Conservation (phyloP, 2,888 invertebrate genomes). For the Drosophila fulvimacula region DNA sequence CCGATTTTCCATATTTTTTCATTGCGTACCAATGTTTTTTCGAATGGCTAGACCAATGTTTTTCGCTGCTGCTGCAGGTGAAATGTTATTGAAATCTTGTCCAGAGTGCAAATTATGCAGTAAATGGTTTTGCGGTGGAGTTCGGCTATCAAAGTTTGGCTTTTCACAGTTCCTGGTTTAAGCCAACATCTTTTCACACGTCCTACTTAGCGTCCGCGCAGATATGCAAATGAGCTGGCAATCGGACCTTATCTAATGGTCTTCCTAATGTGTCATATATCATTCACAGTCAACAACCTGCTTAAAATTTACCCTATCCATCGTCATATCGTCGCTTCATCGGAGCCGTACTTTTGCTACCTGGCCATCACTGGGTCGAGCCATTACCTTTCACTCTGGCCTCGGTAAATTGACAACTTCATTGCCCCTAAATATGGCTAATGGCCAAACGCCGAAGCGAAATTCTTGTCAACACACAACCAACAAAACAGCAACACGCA, state of each 20-base stretch:
- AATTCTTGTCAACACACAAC: slow-evolving; percentile 61
- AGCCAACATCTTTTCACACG: slow-evolving; percentile 39
- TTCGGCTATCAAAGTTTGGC: background rate
- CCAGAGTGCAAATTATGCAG: slow-evolving; percentile 24
- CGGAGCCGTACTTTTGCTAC: slow-evolving; percentile 72
- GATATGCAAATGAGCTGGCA: slow-evolving; percentile 38
- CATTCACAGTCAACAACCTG: slow-evolving; percentile 12
- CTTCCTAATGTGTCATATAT: slow-evolving; percentile 33
- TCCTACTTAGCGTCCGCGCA: slow-evolving; percentile 24
- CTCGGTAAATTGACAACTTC: slow-evolving; percentile 71
- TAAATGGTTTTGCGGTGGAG: slow-evolving; percentile 27
- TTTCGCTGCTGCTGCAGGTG: slow-evolving; percentile 28
- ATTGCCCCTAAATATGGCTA: slow-evolving; percentile 77
- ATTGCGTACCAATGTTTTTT: slow-evolving; percentile 14
- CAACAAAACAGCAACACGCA: slow-evolving; percentile 3
- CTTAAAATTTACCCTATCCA: slow-evolving; percentile 46
- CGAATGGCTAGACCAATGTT: slow-evolving; percentile 24
- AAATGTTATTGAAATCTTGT: slow-evolving; percentile 23
- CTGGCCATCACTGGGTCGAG: slow-evolving; percentile 41
- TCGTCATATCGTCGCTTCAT: slow-evolving; percentile 34
- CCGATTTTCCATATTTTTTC: slow-evolving; percentile 33
- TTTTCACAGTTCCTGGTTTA: slow-evolving; percentile 10
- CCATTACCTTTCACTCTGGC: slow-evolving; percentile 47
- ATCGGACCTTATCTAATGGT: slow-evolving; percentile 41
- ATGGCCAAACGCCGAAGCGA: slow-evolving; percentile 52